Percentiles rank a stretch among this genome's conserved stretches.
Conservation (phyloP, 2,113 vertebrate genomes). For the Nibea coibor region DNA sequence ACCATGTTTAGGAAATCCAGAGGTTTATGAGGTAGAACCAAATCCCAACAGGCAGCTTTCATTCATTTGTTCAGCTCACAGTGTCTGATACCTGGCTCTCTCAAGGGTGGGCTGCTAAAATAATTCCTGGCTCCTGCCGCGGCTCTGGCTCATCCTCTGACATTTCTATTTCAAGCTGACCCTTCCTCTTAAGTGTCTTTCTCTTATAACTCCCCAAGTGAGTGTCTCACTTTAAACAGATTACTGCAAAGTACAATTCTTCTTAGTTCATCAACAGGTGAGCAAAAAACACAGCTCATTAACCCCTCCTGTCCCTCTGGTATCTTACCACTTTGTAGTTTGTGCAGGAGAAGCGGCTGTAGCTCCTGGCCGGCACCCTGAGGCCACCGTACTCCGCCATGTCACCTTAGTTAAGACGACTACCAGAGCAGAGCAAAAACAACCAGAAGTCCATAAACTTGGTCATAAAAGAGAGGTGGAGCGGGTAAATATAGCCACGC, state of each 20-base stretch:
- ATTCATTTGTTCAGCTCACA: background rate
- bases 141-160: conserved; percentile 48
- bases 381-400: conserved; percentile 84
- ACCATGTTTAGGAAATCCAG: conserved; percentile 16
- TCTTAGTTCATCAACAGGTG: background rate
- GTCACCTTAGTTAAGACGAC: conserved; percentile 1
- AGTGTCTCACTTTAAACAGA: background rate
- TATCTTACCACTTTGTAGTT: conserved; percentile 91
- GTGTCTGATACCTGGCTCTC: conserved; percentile 34
- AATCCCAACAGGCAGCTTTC: conserved; percentile 19
- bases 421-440: conserved; percentile 26
- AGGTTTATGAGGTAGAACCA: conserved; percentile 27
- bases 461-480: conserved; percentile 53
- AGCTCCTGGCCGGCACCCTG: conserved; percentile 84
- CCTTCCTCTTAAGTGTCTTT: conserved; percentile 38
- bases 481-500: conserved; percentile 87
- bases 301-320: background rate
- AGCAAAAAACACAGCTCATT: background rate
- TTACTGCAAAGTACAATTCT: background rate
- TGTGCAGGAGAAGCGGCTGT: conserved; percentile 88
- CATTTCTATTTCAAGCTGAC: conserved; percentile 70
- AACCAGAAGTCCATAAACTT: conserved; percentile 30
- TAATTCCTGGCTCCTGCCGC: conserved; percentile 49
- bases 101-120: conserved; percentile 27
- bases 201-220: conserved; percentile 16